These are phyloP conservation scores for Sciurus vulgaris DNA, from an alignment of 2,797 vertebrate genomes.

Conservation along the genomic window DNA sequence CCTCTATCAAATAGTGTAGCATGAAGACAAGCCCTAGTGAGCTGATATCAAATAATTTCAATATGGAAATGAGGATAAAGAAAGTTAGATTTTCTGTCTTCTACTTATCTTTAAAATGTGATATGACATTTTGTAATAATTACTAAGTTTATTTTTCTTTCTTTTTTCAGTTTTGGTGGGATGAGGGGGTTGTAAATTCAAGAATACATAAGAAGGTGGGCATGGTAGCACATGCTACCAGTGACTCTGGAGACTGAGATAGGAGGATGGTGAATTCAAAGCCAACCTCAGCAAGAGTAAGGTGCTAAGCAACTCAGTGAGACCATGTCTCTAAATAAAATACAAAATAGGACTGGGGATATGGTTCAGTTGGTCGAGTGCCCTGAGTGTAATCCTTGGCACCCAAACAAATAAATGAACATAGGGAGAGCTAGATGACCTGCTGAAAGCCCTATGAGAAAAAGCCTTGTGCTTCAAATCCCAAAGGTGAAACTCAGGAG, in stretches of 20 bases:
- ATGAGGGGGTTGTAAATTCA: background rate
- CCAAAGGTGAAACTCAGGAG: background rate
- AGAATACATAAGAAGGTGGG: too few relatives aligned
- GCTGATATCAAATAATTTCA: background rate
- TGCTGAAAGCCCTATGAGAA: background rate
- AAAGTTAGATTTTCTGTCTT: background rate
- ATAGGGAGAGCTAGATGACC: fast-evolving
- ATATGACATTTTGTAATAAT: background rate
- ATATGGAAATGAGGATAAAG: background rate
- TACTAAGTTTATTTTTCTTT: background rate
- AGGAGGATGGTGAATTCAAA: too few relatives aligned
- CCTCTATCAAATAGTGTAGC: background rate
- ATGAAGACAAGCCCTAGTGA: background rate
- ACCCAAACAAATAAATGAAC: too few relatives aligned
- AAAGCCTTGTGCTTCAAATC: background rate
- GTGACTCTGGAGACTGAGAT: too few relatives aligned
- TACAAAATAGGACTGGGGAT: too few relatives aligned
- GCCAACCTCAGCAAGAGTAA: too few relatives aligned
- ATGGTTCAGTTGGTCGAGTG: too few relatives aligned
- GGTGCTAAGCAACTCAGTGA: too few relatives aligned
- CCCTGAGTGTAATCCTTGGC: too few relatives aligned
- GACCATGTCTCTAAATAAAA: too few relatives aligned
- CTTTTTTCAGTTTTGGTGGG: fast-evolving
- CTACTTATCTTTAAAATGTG: background rate
- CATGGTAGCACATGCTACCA: too few relatives aligned